Evolutionary conservation across 1,140 invertebrate genomes (phyloP).

Genomic region (Listronotus oregonensis): DNA sequence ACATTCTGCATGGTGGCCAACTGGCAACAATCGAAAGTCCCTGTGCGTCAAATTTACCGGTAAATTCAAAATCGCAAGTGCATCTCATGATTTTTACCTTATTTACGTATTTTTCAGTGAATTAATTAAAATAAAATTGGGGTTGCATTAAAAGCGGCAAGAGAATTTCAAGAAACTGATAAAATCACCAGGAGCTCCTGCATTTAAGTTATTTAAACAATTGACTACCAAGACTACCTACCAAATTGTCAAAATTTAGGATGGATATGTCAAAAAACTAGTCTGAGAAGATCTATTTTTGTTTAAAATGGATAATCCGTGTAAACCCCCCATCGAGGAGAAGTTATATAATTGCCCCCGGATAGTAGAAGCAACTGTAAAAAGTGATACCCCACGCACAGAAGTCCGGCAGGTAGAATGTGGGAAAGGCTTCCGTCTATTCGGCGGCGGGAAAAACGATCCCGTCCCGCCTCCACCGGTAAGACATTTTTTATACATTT

Average conservation of each 20-base stretch:
- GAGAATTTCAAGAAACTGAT: neutral
- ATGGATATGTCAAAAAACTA: constrained; percentile 37
- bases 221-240: constrained; percentile 28
- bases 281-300: constrained; percentile 26
- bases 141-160: neutral
- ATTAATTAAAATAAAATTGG: constrained; percentile 1
- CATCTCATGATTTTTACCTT: constrained; percentile 3
- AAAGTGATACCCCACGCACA: constrained; percentile 28
- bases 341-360: constrained; percentile 38
- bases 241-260: constrained; percentile 35
- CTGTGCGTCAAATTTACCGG: constrained; percentile 13
- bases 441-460: constrained; percentile 18
- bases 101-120: constrained; percentile 2
- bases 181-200: neutral
- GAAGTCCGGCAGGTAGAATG: constrained; percentile 40
- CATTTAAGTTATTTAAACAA: constrained; percentile 31
- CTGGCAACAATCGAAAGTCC: constrained; percentile 22
- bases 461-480: constrained; percentile 11
- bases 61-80: constrained; percentile 13
- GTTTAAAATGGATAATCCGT: constrained; percentile 40
- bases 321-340: constrained; percentile 38
- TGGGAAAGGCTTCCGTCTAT: constrained; percentile 29
- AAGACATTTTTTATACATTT: constrained; percentile 6
- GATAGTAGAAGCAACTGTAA: constrained; percentile 30
- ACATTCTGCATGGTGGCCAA: constrained; percentile 37